Evolutionary conservation across 1,140 invertebrate genomes (phyloP).

Genomic region (Drosophila parvula): DNA sequence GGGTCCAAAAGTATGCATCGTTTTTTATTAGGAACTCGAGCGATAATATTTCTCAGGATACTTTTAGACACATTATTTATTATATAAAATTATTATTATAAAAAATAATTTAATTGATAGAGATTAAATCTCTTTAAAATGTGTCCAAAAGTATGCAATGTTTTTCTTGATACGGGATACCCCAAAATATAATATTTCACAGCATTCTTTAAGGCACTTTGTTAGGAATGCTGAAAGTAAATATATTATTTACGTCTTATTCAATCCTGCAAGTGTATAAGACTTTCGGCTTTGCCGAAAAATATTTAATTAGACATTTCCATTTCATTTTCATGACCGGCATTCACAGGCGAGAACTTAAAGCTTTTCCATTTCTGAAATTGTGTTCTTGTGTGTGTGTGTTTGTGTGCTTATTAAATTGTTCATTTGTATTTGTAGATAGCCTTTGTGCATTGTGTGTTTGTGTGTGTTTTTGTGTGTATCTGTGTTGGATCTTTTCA

Average conservation of each 20-base stretch:
- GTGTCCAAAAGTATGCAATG: background rate
- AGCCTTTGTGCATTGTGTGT: conserved; percentile 15
- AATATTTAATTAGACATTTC: conserved; percentile 3
- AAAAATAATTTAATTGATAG: background rate
- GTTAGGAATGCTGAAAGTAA: too few relatives aligned
- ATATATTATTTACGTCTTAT: background rate
- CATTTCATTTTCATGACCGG: conserved; percentile 27
- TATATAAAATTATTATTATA: background rate
- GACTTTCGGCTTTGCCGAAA: conserved; percentile 28
- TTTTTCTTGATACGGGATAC: background rate
- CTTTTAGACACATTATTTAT: background rate
- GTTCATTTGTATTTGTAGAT: conserved; percentile 25
- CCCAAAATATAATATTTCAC: background rate
- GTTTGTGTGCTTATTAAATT: conserved; percentile 28
- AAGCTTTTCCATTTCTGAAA: conserved; percentile 36
- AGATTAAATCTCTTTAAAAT: background rate
- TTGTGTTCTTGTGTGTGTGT: conserved; percentile 30
- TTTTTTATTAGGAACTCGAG: background rate
- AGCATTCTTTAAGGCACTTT: background rate
- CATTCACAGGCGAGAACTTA: conserved; percentile 53
- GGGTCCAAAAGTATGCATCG: background rate
- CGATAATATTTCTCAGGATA: background rate
- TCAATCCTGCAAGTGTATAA: conserved; percentile 28
- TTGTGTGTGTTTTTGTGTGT: conserved; percentile 25
- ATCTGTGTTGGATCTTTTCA: conserved; percentile 35